Percentiles rank a stretch among this genome's conserved stretches.
Conservation (phyloP, 2,113 vertebrate species). For the Micronycteris hirsuta region DNA sequence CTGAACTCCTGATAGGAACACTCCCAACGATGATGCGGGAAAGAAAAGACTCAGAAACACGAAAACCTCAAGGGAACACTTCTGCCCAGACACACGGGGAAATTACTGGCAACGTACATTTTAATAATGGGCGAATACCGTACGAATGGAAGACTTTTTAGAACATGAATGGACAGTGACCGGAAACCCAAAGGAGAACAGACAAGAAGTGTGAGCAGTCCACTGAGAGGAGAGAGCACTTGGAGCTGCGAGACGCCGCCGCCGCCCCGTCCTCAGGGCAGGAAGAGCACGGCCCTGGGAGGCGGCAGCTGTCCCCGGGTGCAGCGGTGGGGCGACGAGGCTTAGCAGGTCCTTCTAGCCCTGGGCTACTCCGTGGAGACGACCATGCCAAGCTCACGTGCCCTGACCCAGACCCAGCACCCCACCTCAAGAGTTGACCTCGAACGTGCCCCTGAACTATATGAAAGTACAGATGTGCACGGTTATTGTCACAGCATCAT, state of each 20-base stretch:
- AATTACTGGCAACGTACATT: fast-evolving
- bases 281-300: not conserved
- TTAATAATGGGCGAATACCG: too few relatives aligned
- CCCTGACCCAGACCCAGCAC: not conserved
- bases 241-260: too few relatives aligned
- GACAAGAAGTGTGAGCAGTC: not conserved
- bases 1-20: too few relatives aligned
- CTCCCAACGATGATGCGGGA: fast-evolving
- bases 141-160: not conserved
- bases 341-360: not conserved
- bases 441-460: not conserved
- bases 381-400: fast-evolving
- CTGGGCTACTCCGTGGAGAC: not conserved
- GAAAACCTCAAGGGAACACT: not conserved
- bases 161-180: not conserved
- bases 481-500: too few relatives aligned
- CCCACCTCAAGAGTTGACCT: not conserved
- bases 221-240: not conserved
- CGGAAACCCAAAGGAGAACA: not conserved
- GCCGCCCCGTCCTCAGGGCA: too few relatives aligned
- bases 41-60: too few relatives aligned
- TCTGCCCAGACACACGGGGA: not conserved
- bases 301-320: fast-evolving
- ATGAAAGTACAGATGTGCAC: fast-evolving
- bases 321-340: too few relatives aligned